These are phyloP conservation scores for Pyralis farinalis DNA, from an alignment of 2,888 invertebrate genomes.

Conservation along the genomic window DNA sequence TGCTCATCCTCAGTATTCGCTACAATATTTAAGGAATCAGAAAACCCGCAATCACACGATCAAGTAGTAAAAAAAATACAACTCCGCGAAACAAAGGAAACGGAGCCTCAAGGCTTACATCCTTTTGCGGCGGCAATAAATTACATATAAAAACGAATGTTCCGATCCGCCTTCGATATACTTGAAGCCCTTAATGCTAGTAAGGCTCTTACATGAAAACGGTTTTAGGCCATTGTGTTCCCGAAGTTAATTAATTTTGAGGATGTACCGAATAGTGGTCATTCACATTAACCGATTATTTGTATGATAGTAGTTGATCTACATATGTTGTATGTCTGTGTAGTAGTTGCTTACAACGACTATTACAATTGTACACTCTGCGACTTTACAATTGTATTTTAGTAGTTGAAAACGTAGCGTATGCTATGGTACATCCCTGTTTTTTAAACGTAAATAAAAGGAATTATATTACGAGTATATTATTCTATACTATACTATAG, in stretches of 20 bases:
- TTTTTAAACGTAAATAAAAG: too few relatives aligned
- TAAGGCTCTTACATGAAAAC: not conserved
- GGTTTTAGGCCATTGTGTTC: not conserved
- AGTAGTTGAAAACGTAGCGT: too few relatives aligned
- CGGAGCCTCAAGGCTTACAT: slow-evolving; percentile 3
- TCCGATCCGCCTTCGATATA: not conserved
- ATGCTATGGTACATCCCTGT: too few relatives aligned
- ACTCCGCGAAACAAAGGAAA: slow-evolving; percentile 4
- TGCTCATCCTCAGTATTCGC: too few relatives aligned
- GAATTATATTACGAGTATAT: too few relatives aligned
- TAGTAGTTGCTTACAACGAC: too few relatives aligned
- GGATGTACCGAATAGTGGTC: not conserved
- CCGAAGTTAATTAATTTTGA: not conserved
- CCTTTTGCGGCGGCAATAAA: slow-evolving; percentile 8
- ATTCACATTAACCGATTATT: too few relatives aligned
- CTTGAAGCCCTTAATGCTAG: not conserved
- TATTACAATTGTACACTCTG: too few relatives aligned
- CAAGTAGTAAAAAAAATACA: slow-evolving; percentile 3
- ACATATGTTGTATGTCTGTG: too few relatives aligned
- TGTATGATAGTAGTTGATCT: too few relatives aligned
- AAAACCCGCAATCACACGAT: not conserved
- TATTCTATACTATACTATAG: too few relatives aligned
- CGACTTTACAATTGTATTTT: too few relatives aligned
- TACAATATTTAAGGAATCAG: not conserved
- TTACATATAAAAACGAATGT: slow-evolving; percentile 6